Evolutionary conservation across 2,888 invertebrate genomes (phyloP).

Genomic region (Nomada fucata): DNA sequence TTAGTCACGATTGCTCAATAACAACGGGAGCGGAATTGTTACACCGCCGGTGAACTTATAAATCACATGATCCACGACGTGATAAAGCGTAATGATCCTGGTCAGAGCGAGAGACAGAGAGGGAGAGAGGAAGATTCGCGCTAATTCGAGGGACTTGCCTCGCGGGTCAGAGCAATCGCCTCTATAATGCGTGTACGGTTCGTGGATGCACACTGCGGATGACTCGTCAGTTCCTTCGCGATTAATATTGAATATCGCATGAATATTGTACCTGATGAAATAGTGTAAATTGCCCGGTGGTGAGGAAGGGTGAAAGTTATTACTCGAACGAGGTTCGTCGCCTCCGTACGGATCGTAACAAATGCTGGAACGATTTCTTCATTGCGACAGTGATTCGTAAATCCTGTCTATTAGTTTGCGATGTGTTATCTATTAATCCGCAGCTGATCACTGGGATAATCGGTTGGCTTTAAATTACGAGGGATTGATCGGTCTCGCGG

Average conservation of each 20-base stretch:
- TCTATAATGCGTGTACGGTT: constrained; percentile 40
- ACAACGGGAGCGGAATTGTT: constrained; percentile 73
- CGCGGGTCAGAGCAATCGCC: constrained; percentile 64
- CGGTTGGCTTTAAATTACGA: neutral
- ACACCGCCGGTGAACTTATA: constrained; percentile 72
- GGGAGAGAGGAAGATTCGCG: constrained; percentile 57
- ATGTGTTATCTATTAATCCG: neutral
- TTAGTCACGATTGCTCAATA: constrained; percentile 79
- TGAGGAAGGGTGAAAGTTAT: constrained; percentile 1
- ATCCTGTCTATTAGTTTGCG: neutral
- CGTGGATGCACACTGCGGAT: constrained; percentile 25
- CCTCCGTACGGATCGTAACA: too few relatives aligned
- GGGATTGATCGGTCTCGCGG: neutral
- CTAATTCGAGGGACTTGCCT: constrained; percentile 73
- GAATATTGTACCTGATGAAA: constrained; percentile 26
- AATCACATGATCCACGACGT: constrained; percentile 76
- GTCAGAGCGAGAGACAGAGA: constrained; percentile 26
- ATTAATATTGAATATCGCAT: constrained; percentile 39
- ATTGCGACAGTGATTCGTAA: neutral
- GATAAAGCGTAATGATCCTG: constrained; percentile 71
- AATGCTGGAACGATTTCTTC: neutral
- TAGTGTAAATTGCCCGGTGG: constrained; percentile 4
- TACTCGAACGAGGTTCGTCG: constrained; percentile 4
- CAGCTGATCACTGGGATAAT: neutral
- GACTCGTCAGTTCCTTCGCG: constrained; percentile 34